phyloP scores from a whole-genome alignment of 2,888 invertebrate species.

The Idaea dimidiata region DNA sequence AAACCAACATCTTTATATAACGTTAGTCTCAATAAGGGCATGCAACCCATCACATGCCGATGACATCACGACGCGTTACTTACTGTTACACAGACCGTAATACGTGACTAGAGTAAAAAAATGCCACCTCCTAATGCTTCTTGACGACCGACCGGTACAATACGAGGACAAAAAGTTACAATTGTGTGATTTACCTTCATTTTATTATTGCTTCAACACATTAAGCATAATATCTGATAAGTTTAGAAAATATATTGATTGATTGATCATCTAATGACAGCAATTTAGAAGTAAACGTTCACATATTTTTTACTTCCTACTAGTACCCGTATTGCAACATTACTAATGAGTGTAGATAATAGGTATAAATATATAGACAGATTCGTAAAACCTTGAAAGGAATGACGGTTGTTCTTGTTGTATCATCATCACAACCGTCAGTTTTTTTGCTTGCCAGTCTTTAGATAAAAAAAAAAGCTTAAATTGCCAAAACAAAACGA shows the following conservation, averaged over 20 bases:
- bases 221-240: background rate
- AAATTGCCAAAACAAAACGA: background rate
- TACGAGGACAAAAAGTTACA: slow-evolving; percentile 10
- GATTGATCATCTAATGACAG: background rate
- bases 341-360: background rate
- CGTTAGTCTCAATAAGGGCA: slow-evolving; percentile 49
- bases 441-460: background rate
- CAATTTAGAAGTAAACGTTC: background rate
- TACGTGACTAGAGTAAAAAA: slow-evolving; percentile 63
- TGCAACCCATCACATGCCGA: slow-evolving; percentile 64
- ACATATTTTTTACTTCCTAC: background rate
- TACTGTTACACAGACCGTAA: slow-evolving; percentile 65
- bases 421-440: background rate
- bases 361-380: background rate
- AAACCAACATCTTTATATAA: slow-evolving; percentile 39
- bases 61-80: slow-evolving; percentile 70
- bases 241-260: background rate
- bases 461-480: background rate
- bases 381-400: background rate
- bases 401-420: background rate
- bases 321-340: background rate
- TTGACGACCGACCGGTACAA: slow-evolving; percentile 26
- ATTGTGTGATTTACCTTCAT: background rate
- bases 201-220: background rate
- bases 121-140: slow-evolving; percentile 32